Evolutionary conservation across 30 jellyfish, hydroid and myxozoan genomes (phyloP), one percentile per base, ranked within the genome.

Genomic region (Aurelia sp.): DNA sequence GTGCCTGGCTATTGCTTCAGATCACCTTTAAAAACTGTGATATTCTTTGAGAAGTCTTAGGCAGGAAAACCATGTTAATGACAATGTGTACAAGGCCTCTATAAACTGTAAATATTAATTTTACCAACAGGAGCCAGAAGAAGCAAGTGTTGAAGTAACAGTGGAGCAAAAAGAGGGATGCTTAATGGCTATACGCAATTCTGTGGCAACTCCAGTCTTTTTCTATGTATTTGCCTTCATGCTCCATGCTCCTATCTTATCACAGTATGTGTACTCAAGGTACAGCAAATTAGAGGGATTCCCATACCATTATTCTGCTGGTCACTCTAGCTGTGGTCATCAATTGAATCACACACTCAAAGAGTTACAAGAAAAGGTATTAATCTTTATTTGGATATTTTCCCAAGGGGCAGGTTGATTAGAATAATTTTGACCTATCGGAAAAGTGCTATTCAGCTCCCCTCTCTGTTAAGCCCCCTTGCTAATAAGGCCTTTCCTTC

Each of bases 201-300:
- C 90, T 31, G 81, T 87, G 47, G 94, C 74, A 51, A 73, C 91
- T n/a, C 61, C 86, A 48, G 59, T 81, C 61, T 58, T 90, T 8
- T 53, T 81, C 21, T 90, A 90, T 40, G 90, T 74, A 48, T 51
- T 79, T 81, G 97, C 81, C 15, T 55, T 90, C 61, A 55, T 90
- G 88, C 77, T 90, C 67, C 94, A 90, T 11, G 13, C 74, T 53
- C 97, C 94, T 8, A 68, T 81, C n/a, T 41, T 82, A 22, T 93
- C 82, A 51, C 97, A 90, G 65, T 90, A 81, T 67, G 75, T 76
- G 13, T 82, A 90, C 87, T 65, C 52, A 52, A 73, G 97, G 53
- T 81, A 67, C 90, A 90, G 97, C 88, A 50, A 48, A 17, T 41
- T 27, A 60, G 90, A 81, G 48, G 78, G 86, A n/a, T 81, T 87